These are phyloP conservation scores for Tipula vernalis DNA, from an alignment of 2,888 invertebrate genomes.

Conservation along the genomic window DNA sequence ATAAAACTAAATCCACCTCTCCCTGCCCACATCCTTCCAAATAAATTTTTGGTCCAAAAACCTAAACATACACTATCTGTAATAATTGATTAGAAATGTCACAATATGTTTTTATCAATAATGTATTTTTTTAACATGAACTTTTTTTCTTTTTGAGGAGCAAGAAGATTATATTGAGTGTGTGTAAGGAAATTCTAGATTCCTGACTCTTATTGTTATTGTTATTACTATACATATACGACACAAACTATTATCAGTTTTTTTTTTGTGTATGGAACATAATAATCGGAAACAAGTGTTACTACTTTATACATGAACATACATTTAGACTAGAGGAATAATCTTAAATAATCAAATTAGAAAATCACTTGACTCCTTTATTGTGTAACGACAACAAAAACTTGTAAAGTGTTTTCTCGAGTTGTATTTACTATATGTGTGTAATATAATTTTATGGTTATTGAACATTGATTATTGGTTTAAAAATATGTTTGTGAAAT, in stretches of 20 bases:
- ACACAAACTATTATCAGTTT: neutral
- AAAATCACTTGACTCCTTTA: neutral
- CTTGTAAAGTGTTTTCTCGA: neutral
- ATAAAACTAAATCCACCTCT: neutral
- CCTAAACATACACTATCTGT: neutral
- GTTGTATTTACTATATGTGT: neutral
- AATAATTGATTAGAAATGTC: neutral
- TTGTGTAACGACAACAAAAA: neutral
- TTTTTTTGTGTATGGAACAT: neutral
- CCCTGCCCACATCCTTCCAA: neutral
- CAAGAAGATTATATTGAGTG: neutral
- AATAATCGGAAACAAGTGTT: neutral
- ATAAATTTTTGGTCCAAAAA: neutral
- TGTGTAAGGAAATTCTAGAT: neutral
- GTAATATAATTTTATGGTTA: neutral
- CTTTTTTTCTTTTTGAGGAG: neutral
- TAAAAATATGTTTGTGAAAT: neutral
- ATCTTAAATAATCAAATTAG: slow-evolving; percentile 4
- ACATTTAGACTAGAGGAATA: neutral
- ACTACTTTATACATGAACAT: neutral
- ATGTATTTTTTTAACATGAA: neutral
- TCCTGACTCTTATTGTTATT: neutral
- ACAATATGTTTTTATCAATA: neutral
- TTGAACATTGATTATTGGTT: neutral
- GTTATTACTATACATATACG: neutral